Base-by-base conservation (phyloP, 2,888 invertebrate genomes). In the Drosophila phalerata region DNA sequence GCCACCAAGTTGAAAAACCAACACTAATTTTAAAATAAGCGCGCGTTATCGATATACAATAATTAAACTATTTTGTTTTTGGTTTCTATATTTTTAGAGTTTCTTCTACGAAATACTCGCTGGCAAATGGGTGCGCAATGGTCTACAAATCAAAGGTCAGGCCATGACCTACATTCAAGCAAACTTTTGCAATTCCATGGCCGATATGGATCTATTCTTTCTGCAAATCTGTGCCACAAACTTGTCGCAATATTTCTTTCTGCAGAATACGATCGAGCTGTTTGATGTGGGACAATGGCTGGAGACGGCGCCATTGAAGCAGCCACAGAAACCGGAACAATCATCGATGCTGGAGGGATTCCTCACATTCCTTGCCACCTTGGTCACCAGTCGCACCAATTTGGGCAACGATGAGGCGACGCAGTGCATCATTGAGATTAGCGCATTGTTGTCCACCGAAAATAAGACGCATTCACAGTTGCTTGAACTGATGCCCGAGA, bases 141-240 rank as follows among this genome's bases (percentile, higher is more conserved):
- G 99, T 0, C 94, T 98, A 10, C 98, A 98, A 94, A 98, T 99
- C 90, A 98, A 97, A 93, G 98, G 98, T n/a, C 99, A 99, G 93
- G 98, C 98, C 37, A 98, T 98, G 98, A 98, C 98, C 17, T 99
- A 99, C 93, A 97, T 98, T 89, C 99, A 99, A 93, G 98, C 98
- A 84, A 98, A 99, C 93, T 99, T 99, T 93, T 99, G 98, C 93
- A 98, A 98, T 93, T 98, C 98, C 11, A 98, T 99, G 97, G 97
- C 98, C 11, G 99, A 99, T 93, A 97, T 98, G 91, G 99, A 99
- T 93, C 94, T 99, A 77, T 99, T 97, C 93, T 95, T 99, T 90
- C 94, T 99, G 81, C 99, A 99, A 94, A 95, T 98, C 56, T 98
- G 98, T 93, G 97, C 97, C 37, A 97, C 97, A 19, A 96, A 97